phyloP scores from a whole-genome alignment of 2,888 invertebrate species.

The Tuberolachnus salignus region DNA sequence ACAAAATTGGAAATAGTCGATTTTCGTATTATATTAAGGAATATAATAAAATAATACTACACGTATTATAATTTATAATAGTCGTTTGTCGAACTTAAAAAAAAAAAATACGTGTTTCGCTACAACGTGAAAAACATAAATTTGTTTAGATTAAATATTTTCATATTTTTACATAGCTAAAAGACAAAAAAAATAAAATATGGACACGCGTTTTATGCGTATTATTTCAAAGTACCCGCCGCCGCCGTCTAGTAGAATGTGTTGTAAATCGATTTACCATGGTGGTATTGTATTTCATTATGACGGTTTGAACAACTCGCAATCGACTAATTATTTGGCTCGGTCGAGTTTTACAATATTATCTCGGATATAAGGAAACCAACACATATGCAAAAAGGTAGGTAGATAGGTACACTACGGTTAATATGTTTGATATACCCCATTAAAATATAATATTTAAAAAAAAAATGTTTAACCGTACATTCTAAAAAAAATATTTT shows the following conservation, averaged over 20 bases:
- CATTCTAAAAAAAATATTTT: too few relatives aligned
- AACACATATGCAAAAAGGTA: too few relatives aligned
- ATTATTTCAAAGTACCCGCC: too few relatives aligned
- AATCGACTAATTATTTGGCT: conserved; percentile 13
- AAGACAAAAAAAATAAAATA: too few relatives aligned
- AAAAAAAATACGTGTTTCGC: conserved; percentile 10
- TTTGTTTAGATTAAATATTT: background rate
- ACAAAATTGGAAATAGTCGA: background rate
- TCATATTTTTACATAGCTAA: background rate
- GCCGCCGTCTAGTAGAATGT: too few relatives aligned
- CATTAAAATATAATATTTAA: too few relatives aligned
- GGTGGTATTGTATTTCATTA: background rate
- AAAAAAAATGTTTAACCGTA: too few relatives aligned
- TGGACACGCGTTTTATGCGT: too few relatives aligned
- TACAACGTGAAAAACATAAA: background rate
- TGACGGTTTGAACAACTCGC: background rate
- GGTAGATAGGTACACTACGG: too few relatives aligned
- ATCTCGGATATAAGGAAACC: too few relatives aligned
- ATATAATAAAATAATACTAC: background rate
- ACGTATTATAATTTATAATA: too few relatives aligned
- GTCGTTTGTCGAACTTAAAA: background rate
- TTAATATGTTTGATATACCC: too few relatives aligned
- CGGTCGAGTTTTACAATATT: background rate
- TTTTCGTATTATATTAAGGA: background rate
- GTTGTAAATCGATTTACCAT: conserved; percentile 4